Base-by-base conservation (phyloP, 2,888 invertebrate species). In the Anticlea derivata region DNA sequence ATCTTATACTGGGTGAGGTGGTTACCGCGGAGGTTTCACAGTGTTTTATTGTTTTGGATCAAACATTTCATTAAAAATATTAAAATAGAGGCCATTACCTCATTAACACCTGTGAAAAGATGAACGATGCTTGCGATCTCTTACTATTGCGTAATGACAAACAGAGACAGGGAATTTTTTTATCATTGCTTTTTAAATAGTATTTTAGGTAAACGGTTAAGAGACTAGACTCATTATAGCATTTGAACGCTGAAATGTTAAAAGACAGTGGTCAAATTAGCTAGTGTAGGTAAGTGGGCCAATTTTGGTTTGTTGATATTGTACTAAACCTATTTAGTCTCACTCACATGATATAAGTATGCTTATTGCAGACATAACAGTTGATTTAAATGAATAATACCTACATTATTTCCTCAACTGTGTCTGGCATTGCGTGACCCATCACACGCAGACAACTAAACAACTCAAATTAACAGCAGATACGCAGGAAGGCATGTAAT, bases 1-100 rank as follows among this genome's bases (percentile, higher is more conserved):
- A 66, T 65, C 55, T 61, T 71, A 75, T 78, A 17, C 40, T 47
- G 38, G 29, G 43, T 40, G 24, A 47, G 46, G 43, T 44, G 48
- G 24, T n/a, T 34, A 31, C 31, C 20, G 41, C 37, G 33, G 26
- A 24, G 41, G 27, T 76, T 74, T n/a, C n/a, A 75, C 61, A 52
- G 56, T 63, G 57, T 56, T 63, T 58, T 54, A 43, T 31, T 48
- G 31, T 23, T 24, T 26, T 22, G 7, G 17, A 33, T 11, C n/a
- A 8, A 17, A 13, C 2, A 5, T 27, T 27, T 10, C 4, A 3
- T 17, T 17, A 4, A 4, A n/a, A n/a, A n/a, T n/a, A n/a, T n/a
- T n/a, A n/a, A n/a, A n/a, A n/a, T n/a, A n/a, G n/a, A n/a, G n/a
- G n/a, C n/a, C n/a, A n/a, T n/a, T n/a, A n/a, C n/a, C n/a, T n/a